Evolutionary conservation across 2,888 invertebrate genomes (phyloP), one percentile per base, ranked within the genome.

Genomic region (Dascillus cervinus): DNA sequence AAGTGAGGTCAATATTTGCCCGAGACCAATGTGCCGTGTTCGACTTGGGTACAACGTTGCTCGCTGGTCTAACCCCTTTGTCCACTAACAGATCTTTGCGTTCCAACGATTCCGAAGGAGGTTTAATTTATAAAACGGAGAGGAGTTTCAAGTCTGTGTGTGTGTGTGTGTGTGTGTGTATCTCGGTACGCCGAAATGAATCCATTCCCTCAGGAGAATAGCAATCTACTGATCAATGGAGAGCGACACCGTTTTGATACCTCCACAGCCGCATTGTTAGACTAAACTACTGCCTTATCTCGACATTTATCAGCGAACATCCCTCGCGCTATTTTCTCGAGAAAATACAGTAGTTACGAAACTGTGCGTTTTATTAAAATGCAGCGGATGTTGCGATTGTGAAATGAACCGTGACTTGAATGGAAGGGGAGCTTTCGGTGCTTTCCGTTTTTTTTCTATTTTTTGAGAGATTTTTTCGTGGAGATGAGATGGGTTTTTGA

Each of bases 201-300:
- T 64, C 61, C 60, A 61, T 63, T 61, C 60, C 58, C 58, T 54
- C 53, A 52, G 52, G 56, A 53, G 54, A 52, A 56, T 55, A 48
- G 55, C 56, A 60, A 60, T 59, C 59, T 53, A 44, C 51, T 50
- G 60, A 57, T 58, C 58, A 61, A 60, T 60, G 60, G 50, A 55
- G 60, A 55, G 56, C 49, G 56, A 59, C 58, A 56, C 46, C 46
- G 47, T 49, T 50, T 48, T 52, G 57, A 55, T 55, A 55, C 56
- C 53, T 47, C 45, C 43, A 32, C 36, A 37, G 56, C 59, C 60
- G 60, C 62, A 61, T 61, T 61, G 61, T 61, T 61, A 58, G 55
- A 54, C 58, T 56, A 57, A 59, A 62, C 60, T 58, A 54, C 53
- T 55, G 51, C 49, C 60, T 62, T 62, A 62, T 62, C 62, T 60